phyloP scores from a whole-genome alignment of 2,797 vertebrate genomes.

The Linurgus olivaceus region DNA sequence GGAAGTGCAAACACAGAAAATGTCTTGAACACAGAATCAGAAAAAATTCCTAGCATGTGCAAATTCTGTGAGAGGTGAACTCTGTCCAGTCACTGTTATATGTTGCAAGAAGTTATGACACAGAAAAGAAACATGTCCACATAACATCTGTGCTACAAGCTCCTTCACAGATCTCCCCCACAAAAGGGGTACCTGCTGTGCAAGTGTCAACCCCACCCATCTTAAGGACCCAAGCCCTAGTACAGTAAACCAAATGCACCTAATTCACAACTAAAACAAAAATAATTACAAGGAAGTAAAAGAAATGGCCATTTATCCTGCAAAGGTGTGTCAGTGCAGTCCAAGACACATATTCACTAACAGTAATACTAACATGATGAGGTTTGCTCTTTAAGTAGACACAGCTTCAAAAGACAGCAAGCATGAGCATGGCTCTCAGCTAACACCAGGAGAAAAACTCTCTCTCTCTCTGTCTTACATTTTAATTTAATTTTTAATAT shows the following conservation, averaged over 20 bases:
- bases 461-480: not conserved
- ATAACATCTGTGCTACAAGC: not conserved
- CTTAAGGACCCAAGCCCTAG: not conserved
- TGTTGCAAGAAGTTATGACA: constrained; percentile 16
- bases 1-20: not conserved
- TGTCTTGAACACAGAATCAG: not conserved
- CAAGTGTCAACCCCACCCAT: not conserved
- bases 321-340: not conserved
- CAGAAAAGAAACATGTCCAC: not conserved
- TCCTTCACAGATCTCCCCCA: not conserved
- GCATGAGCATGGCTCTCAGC: not conserved
- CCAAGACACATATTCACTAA: not conserved
- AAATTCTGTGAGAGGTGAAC: constrained; percentile 23
- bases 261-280: not conserved
- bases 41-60: constrained; percentile 13
- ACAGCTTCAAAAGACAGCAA: not conserved
- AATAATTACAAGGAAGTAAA: not conserved
- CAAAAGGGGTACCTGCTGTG: not conserved
- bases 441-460: not conserved
- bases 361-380: not conserved
- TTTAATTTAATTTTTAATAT: not conserved
- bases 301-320: not conserved
- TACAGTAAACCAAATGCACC: not conserved
- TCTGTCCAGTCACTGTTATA: not conserved
- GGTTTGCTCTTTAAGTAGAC: not conserved